Percentiles rank a stretch among this genome's conserved stretches.
These are phyloP conservation scores for Pocillopora meandrina DNA, from an alignment of 92 coral and sea anemone species.

Conservation along the genomic window DNA sequence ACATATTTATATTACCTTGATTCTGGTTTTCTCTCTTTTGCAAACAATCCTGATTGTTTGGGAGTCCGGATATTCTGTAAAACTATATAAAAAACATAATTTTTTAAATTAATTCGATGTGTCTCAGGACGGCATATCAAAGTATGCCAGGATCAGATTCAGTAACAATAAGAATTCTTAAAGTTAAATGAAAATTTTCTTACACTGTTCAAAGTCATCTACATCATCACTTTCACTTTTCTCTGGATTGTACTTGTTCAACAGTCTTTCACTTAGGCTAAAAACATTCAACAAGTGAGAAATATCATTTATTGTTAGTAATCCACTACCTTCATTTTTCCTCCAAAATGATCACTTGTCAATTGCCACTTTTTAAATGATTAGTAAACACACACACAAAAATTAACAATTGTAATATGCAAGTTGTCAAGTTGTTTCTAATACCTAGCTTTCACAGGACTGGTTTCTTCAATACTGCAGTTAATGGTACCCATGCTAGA, in stretches of 20 bases:
- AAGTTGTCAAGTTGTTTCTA: neutral
- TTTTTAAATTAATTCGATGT: neutral
- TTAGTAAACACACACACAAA: neutral
- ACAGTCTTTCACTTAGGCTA: slow-evolving; percentile 63
- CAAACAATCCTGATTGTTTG: slow-evolving; percentile 18
- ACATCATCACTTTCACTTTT: slow-evolving; percentile 56
- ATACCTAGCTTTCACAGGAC: slow-evolving; percentile 21
- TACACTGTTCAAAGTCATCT: slow-evolving; percentile 87
- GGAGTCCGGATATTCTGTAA: slow-evolving; percentile 64
- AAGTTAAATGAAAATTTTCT: slow-evolving; percentile 6
- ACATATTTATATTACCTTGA: neutral
- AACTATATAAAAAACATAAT: slow-evolving; percentile 29
- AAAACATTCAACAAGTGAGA: neutral
- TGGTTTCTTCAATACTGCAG: neutral
- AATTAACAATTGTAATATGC: neutral
- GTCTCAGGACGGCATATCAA: neutral
- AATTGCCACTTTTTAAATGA: too few relatives aligned
- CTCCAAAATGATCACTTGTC: too few relatives aligned
- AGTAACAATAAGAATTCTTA: neutral
- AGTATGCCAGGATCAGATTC: neutral
- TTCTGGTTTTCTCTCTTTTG: slow-evolving; percentile 21
- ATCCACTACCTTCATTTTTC: too few relatives aligned
- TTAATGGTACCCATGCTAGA: slow-evolving; percentile 1
- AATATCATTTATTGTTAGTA: too few relatives aligned
- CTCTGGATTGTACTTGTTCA: slow-evolving; percentile 65